Evolutionary conservation across 2,113 vertebrate species (phyloP).

Genomic region (Pungitius pungitius): DNA sequence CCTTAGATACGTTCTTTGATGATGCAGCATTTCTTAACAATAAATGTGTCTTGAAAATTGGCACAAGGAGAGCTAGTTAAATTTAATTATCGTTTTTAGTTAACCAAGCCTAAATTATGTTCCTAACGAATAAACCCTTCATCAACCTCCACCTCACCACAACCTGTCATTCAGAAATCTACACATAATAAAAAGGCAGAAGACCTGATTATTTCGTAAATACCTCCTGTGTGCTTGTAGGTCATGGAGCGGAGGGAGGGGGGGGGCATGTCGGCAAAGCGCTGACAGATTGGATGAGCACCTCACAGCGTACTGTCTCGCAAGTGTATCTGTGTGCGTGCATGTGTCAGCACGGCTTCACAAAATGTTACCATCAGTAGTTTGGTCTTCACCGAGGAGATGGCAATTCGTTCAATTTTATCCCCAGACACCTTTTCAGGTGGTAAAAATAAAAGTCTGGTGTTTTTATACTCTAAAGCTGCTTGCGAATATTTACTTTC

Average conservation of each 20-base stretch:
- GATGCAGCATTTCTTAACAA: background rate
- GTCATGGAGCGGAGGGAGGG: slow-evolving; percentile 33
- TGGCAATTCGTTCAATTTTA: slow-evolving; percentile 28
- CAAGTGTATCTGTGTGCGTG: slow-evolving; percentile 20
- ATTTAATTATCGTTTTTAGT: background rate
- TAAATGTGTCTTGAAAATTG: background rate
- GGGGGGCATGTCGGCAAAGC: slow-evolving; percentile 35
- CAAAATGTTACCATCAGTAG: slow-evolving; percentile 63
- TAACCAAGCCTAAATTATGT: background rate
- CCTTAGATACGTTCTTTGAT: background rate
- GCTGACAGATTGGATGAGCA: slow-evolving; percentile 59
- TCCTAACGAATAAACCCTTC: background rate
- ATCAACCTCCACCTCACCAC: background rate
- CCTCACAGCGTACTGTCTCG: slow-evolving; percentile 27
- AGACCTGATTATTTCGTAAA: slow-evolving; percentile 26
- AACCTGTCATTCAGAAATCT: background rate
- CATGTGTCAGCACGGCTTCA: slow-evolving; percentile 51
- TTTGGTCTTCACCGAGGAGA: slow-evolving; percentile 41
- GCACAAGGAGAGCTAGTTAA: background rate
- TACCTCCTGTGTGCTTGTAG: slow-evolving; percentile 33
- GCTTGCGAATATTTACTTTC: slow-evolving; percentile 31
- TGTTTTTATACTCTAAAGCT: slow-evolving; percentile 10
- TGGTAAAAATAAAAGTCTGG: slow-evolving; percentile 34
- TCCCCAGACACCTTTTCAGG: slow-evolving; percentile 35
- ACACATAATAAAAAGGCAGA: background rate